Percentiles rank a stretch among this genome's conserved stretches.
Evolutionary conservation across 2,888 invertebrate genomes (phyloP).

Genomic region (Cepaea hortensis): DNA sequence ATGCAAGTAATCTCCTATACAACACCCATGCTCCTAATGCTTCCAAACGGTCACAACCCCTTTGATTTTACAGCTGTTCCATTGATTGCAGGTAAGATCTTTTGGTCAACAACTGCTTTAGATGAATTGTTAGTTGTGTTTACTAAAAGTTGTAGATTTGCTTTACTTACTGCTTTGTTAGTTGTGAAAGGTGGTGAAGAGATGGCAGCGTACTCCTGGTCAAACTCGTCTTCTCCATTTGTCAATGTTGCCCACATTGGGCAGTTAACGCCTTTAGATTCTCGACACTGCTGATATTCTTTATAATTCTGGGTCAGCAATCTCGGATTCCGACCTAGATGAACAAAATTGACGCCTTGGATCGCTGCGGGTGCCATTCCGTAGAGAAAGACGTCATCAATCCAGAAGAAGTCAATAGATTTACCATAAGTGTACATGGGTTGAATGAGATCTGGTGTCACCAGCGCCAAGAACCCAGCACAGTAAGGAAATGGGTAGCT

Average conservation of each 20-base stretch:
- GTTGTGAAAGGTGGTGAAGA: too few species aligned
- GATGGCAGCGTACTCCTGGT: not conserved
- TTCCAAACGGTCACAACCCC: too few species aligned
- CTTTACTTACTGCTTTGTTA: too few species aligned
- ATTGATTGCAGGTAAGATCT: too few species aligned
- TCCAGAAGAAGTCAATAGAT: conserved; percentile 42
- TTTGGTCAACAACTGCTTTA: too few species aligned
- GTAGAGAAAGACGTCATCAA: conserved; percentile 43
- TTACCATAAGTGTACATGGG: conserved; percentile 34
- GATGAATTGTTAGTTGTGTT: too few species aligned
- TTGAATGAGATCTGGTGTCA: conserved; percentile 33
- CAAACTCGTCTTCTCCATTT: conserved; percentile 12
- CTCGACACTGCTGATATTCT: not conserved
- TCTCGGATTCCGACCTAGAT: not conserved
- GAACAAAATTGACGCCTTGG: conserved; percentile 7
- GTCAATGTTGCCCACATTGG: conserved; percentile 22
- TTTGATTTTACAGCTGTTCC: too few species aligned
- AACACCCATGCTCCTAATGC: too few species aligned
- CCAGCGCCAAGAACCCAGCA: conserved; percentile 24
- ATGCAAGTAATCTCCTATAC: too few species aligned
- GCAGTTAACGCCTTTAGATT: not conserved
- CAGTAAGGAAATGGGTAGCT: conserved; percentile 44
- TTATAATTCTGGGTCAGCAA: not conserved
- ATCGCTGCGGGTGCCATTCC: conserved; percentile 37
- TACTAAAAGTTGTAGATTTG: too few species aligned